Evolutionary conservation across 2,113 vertebrate genomes (phyloP), one percentile per base, ranked within the genome.

Genomic region (Leptocoma aspasia): DNA sequence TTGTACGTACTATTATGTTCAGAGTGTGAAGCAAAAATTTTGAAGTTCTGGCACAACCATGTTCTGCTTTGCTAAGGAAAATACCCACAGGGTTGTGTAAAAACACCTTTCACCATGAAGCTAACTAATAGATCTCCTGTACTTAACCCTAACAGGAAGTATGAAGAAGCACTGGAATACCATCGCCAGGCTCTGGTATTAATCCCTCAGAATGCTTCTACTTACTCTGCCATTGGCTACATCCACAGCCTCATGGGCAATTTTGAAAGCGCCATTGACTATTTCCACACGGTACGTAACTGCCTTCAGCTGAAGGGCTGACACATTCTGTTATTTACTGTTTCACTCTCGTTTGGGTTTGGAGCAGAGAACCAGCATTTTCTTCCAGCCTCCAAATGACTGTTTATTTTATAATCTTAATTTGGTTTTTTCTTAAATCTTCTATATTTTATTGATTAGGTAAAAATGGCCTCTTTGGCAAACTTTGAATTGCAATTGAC

Each of bases 211-310:
- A 99, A 99, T 13, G 99, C 99, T 10, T 99, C 99, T 27, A 99
- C 99, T 37, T 99, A 99, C 50, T 98, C 99, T 23, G 98, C 99
- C 72, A 99, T 99, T 61, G 99, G 99, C 91, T 99, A 99, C 31
- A 99, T 99, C 35, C 99, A 99, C 59, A 99, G 99, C 96, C 98
- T 99, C 41, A 99, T 99, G 99, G 99, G 99, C 52, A 99, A 99
- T 95, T 99, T 99, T 84, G 99, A 99, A 97, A 99, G 98, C 0
- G 99, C 99, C 10, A 99, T 99, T 37, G 99, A 99, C 98, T 99
- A 99, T 96, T 99, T 99, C 97, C 99, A 99, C 65, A 99, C 99
- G 71, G 99, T 99, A 98, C 12, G 97, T 96, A 84, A 83, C 76
- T 52, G 61, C 13, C 86, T 52, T 66, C 15, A 61, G 2, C 18